phyloP scores from a whole-genome alignment of 2,113 vertebrate species.

The Hippocampus zosterae region DNA sequence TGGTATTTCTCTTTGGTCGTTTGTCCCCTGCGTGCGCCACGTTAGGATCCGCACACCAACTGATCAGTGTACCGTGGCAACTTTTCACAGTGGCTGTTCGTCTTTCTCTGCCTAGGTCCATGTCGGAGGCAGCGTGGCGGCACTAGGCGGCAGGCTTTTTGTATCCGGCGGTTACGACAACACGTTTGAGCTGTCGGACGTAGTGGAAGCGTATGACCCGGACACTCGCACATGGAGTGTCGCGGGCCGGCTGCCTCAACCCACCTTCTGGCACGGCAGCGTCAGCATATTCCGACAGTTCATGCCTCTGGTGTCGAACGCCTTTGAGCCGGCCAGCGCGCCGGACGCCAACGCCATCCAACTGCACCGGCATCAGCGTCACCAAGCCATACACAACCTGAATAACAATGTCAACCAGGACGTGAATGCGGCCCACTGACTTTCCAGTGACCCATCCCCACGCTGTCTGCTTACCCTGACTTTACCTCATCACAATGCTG shows the following conservation, averaged over 20 bases:
- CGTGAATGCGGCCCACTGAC: slow-evolving; percentile 77
- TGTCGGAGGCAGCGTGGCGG: slow-evolving; percentile 88
- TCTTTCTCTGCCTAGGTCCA: slow-evolving; percentile 76
- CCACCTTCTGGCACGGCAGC: slow-evolving; percentile 96
- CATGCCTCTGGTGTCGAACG: slow-evolving; percentile 82
- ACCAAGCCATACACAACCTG: slow-evolving; percentile 70
- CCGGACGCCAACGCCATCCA: slow-evolving; percentile 71
- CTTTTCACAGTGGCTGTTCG: not conserved
- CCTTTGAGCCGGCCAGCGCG: slow-evolving; percentile 70
- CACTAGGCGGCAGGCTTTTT: slow-evolving; percentile 84
- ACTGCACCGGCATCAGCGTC: slow-evolving; percentile 73
- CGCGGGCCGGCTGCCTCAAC: slow-evolving; percentile 85
- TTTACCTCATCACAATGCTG: slow-evolving; percentile 33
- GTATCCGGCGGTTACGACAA: slow-evolving; percentile 96
- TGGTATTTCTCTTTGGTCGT: too few species aligned
- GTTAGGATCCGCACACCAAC: too few species aligned
- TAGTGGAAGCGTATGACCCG: slow-evolving; percentile 87
- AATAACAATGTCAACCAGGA: slow-evolving; percentile 78
- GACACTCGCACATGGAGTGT: slow-evolving; percentile 73
- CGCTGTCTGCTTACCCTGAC: slow-evolving; percentile 35
- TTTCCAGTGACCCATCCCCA: not conserved
- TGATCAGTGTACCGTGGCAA: not conserved
- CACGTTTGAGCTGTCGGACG: slow-evolving; percentile 90
- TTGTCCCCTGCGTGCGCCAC: too few species aligned
- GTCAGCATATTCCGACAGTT: slow-evolving; percentile 99